Base-by-base conservation (phyloP, 2,797 vertebrate genomes). In the Allobates femoralis region DNA sequence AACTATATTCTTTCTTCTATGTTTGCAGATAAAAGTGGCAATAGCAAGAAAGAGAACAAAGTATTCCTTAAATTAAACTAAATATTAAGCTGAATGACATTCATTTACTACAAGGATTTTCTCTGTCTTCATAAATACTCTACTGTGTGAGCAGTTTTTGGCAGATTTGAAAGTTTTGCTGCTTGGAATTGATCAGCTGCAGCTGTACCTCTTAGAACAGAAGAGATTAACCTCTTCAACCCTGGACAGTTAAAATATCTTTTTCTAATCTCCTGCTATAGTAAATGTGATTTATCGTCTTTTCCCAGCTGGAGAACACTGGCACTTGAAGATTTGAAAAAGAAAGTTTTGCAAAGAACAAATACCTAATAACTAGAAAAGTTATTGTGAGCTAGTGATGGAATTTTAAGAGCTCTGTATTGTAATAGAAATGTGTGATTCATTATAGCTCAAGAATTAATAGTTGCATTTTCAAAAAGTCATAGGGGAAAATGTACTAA, bases 191-290 rank as follows among this genome's bases (percentile, higher is more conserved):
- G 79, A 86, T 86, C 79, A 82, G 79, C 69, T 86, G 71, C 85
- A 86, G 85, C 85, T 86, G 85, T 76, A 86, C 69, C 85, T 86
- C 85, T 86, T 73, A 86, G 69, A 86, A 64, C 46, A 67, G 66
- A 81, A 77, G 85, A 86, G 85, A 86, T 86, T 86, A 86, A 86
- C 85, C 85, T 86, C 79, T 86, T 75, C 85, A 86, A 86, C 85
- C 62, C 85, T 86, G 85, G 71, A 86, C 60, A 64, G 46, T 60
- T 66, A 81, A 82, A 86, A 86, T 86, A 81, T 86, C 23, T 86
- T 80, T 81, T 81, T 66, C 85, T 86, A 86, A 86, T 86, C 85
- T 86, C 69, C 79, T 66, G 58, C 73, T 86, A 82, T 34, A 77
- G 46, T 81, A 81, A 60, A 82, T 76, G 79, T 86, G 69, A 86